These are phyloP conservation scores for Harpalus rufipes DNA, from an alignment of 2,888 invertebrate genomes.

Conservation along the genomic window DNA sequence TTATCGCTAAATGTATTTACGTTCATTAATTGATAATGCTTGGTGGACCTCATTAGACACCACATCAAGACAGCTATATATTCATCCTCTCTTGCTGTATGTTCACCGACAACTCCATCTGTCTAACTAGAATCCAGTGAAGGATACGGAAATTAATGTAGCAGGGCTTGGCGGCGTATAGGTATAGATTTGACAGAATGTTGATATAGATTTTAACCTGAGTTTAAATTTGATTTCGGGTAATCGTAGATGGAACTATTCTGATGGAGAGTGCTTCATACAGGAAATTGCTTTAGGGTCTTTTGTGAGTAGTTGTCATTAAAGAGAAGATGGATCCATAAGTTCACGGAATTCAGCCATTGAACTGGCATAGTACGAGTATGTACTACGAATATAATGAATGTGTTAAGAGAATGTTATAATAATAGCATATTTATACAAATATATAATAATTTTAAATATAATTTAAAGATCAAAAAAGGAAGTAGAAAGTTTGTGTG, in stretches of 20 bases:
- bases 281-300: constrained; percentile 38
- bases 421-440: too few relatives aligned
- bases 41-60: constrained; percentile 67
- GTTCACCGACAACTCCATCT: neutral
- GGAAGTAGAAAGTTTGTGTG: too few relatives aligned
- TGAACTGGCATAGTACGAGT: neutral
- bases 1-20: constrained; percentile 61
- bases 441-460: too few relatives aligned
- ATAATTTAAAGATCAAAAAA: too few relatives aligned
- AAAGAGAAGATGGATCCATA: neutral
- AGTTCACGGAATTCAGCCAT: neutral
- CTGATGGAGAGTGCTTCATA: constrained; percentile 16
- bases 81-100: neutral
- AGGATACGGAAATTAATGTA: constrained; percentile 60
- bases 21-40: constrained; percentile 68
- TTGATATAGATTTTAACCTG: constrained; percentile 61
- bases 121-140: constrained; percentile 15
- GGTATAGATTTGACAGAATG: constrained; percentile 62
- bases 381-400: too few relatives aligned
- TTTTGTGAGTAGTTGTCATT: constrained; percentile 34
- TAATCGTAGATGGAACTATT: constrained; percentile 39
- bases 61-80: neutral
- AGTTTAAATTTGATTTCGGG: constrained; percentile 62
- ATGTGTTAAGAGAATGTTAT: too few relatives aligned
- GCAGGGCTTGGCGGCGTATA: constrained; percentile 27